A percentile compares a stretch with the other conserved stretches of the same genome.
phyloP scores from a whole-genome alignment of 2,113 vertebrate genomes.

The Stegostoma tigrinum region DNA sequence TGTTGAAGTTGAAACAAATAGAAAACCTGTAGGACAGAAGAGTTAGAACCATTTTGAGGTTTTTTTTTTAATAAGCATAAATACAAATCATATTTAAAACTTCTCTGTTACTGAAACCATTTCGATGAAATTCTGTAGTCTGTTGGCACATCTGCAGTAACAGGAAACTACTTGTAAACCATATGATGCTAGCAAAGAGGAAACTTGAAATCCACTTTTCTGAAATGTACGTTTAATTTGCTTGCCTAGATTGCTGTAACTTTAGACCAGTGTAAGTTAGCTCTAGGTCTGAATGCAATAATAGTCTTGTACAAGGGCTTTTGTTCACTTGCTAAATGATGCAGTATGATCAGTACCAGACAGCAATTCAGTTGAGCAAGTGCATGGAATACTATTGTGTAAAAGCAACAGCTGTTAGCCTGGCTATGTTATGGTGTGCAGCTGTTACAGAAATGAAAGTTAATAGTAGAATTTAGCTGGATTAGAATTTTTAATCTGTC shows the following conservation, averaged over 20 bases:
- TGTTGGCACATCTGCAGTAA: background rate
- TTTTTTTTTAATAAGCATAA: background rate
- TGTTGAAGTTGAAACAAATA: background rate
- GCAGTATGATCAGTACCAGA: background rate
- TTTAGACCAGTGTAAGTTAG: background rate
- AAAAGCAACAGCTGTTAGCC: background rate
- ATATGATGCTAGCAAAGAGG: background rate
- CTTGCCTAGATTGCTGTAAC: background rate
- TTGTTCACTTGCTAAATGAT: slow-evolving; percentile 28
- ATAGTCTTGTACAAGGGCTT: background rate
- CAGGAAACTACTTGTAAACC: background rate
- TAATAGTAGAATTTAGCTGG: background rate
- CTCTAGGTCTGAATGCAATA: background rate
- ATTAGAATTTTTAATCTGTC: background rate
- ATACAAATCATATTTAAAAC: background rate
- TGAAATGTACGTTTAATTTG: background rate
- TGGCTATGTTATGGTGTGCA: background rate
- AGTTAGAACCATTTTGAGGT: background rate
- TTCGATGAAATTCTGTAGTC: background rate
- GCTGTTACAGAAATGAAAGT: background rate
- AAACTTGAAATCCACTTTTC: background rate
- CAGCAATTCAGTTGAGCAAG: background rate
- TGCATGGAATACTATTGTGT: background rate
- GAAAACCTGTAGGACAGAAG: background rate
- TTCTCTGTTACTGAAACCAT: background rate